These are phyloP conservation scores for Pipa parva DNA, from an alignment of 2,113 vertebrate species.

Conservation along the genomic window DNA sequence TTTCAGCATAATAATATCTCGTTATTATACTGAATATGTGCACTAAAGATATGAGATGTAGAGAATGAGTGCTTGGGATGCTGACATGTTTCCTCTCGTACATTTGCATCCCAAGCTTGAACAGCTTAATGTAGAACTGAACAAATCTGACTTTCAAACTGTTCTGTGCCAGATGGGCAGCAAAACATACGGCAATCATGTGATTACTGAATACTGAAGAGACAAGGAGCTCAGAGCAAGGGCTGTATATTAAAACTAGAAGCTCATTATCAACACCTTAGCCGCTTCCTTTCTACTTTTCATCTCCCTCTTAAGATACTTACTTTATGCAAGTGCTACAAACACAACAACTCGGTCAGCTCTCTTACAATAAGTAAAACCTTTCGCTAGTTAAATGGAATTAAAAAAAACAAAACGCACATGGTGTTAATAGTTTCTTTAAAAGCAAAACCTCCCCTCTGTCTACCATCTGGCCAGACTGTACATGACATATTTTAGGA, in stretches of 20 bases:
- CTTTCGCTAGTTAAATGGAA: no score
- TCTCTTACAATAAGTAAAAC: no score
- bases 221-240: not conserved
- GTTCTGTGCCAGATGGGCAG: slow-evolving; percentile 1
- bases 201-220: slow-evolving; percentile 1
- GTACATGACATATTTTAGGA: no score
- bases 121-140: slow-evolving; percentile 10
- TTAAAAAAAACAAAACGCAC: no score
- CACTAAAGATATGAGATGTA: not conserved
- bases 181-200: not conserved
- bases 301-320: slow-evolving; percentile 1
- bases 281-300: not conserved
- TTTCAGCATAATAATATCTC: no score
- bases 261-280: not conserved
- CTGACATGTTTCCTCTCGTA: not conserved
- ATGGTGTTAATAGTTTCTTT: no score
- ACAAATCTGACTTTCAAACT: slow-evolving; percentile 10
- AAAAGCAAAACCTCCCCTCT: no score
- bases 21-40: not conserved
- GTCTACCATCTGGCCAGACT: no score
- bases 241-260: not conserved
- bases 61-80: not conserved
- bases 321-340: no score
- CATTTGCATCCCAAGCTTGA: not conserved
- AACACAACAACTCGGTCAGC: no score